phyloP scores from a whole-genome alignment of 2,797 vertebrate genomes.

The Acanthopagrus latus region DNA sequence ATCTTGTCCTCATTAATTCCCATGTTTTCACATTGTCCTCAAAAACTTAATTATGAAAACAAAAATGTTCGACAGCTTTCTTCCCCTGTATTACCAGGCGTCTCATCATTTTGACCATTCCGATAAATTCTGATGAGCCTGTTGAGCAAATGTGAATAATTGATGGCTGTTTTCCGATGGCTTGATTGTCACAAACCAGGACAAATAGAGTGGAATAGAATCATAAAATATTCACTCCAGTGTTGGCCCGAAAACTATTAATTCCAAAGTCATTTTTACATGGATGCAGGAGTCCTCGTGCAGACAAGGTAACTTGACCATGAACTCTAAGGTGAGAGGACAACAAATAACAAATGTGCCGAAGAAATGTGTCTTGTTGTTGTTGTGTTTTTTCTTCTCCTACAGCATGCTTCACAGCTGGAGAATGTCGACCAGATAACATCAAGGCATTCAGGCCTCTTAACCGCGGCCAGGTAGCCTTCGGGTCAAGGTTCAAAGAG shows the following conservation, averaged over 20 bases:
- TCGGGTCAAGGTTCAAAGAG: slow-evolving; percentile 65
- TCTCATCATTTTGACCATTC: slow-evolving; percentile 61
- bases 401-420: slow-evolving; percentile 28
- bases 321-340: slow-evolving; percentile 47
- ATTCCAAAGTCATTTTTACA: slow-evolving; percentile 91
- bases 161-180: slow-evolving; percentile 93
- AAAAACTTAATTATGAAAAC: slow-evolving; percentile 75
- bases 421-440: slow-evolving; percentile 56
- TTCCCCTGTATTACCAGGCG: slow-evolving; percentile 56
- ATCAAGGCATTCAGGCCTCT: slow-evolving; percentile 48
- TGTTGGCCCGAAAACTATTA: slow-evolving; percentile 92
- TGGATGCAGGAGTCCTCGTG: slow-evolving; percentile 75
- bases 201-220: slow-evolving; percentile 96
- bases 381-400: background rate
- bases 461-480: slow-evolving; percentile 33
- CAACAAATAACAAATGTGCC: slow-evolving; percentile 27
- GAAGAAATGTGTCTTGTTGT: slow-evolving; percentile 5
- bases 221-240: slow-evolving; percentile 97
- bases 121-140: slow-evolving; percentile 85
- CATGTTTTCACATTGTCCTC: slow-evolving; percentile 48
- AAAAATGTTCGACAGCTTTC: slow-evolving; percentile 68
- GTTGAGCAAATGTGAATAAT: slow-evolving; percentile 95
- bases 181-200: slow-evolving; percentile 95
- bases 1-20: slow-evolving; percentile 62
- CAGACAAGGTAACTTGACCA: slow-evolving; percentile 36